Conservation (phyloP, 2,888 invertebrate species). For the Spodoptera littoralis region DNA sequence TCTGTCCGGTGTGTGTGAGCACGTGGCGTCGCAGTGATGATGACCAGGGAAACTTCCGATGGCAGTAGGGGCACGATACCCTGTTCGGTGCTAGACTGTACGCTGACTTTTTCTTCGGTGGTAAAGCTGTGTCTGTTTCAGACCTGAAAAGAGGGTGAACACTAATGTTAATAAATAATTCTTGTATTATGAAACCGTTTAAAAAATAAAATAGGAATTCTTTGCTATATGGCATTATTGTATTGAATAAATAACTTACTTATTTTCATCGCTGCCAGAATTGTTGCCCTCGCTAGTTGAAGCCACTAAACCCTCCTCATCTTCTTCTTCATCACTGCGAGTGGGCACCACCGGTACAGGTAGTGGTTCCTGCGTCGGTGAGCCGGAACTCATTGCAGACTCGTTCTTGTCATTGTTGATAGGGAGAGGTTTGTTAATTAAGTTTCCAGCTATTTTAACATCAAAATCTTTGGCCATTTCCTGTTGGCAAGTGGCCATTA, state of each 20-base stretch:
- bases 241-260: slow-evolving; percentile 80
- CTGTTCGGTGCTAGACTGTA: slow-evolving; percentile 98
- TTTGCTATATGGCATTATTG: neutral
- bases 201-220: too few relatives aligned
- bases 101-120: slow-evolving; percentile 96
- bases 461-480: slow-evolving; percentile 86
- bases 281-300: slow-evolving; percentile 95
- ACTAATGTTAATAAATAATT: neutral
- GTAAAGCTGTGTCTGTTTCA: slow-evolving; percentile 90
- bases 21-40: slow-evolving; percentile 98
- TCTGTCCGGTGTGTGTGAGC: slow-evolving; percentile 98
- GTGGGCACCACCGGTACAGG: slow-evolving; percentile 91
- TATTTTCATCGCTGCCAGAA: slow-evolving; percentile 95
- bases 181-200: neutral
- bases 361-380: slow-evolving; percentile 91
- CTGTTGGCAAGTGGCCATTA: slow-evolving; percentile 85
- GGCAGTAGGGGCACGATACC: slow-evolving; percentile 97
- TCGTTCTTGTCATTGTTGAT: slow-evolving; percentile 80
- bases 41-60: slow-evolving; percentile 98
- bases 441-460: slow-evolving; percentile 87
- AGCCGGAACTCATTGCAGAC: slow-evolving; percentile 74
- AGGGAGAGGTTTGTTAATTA: slow-evolving; percentile 86
- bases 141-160: slow-evolving; percentile 84
- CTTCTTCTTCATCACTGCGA: slow-evolving; percentile 90
- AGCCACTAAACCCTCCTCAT: slow-evolving; percentile 94